These are phyloP conservation scores for Pyrocoelia pectoralis DNA, from an alignment of 2,888 invertebrate species.

Conservation along the genomic window DNA sequence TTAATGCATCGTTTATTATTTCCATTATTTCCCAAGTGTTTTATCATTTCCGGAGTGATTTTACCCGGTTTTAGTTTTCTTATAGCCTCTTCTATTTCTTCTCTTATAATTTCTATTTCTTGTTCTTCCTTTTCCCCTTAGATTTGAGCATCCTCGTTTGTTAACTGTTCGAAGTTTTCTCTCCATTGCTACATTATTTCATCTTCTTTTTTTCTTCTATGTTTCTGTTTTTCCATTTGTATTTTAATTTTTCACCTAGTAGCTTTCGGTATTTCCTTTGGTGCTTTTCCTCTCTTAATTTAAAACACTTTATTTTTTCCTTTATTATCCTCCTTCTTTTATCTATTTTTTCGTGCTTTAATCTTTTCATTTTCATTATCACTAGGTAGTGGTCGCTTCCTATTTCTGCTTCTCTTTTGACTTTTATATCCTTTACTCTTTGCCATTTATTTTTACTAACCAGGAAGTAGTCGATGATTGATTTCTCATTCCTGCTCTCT, in stretches of 20 bases:
- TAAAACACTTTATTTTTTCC: conserved; percentile 18
- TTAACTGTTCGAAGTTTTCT: conserved; percentile 18
- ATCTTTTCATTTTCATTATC: conserved; percentile 2
- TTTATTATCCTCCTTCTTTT: conserved; percentile 15
- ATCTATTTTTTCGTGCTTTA: conserved; percentile 6
- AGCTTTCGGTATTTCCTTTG: conserved; percentile 13
- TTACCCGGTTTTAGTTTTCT: no score
- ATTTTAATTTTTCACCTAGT: conserved; percentile 12
- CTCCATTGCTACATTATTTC: no score
- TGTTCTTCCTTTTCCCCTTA: conserved; percentile 5
- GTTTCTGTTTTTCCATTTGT: conserved; percentile 1
- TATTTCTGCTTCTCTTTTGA: conserved; percentile 9
- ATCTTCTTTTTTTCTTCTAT: conserved; percentile 15
- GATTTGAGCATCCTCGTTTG: conserved; percentile 2
- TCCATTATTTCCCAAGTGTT: no score
- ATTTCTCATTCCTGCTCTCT: background rate
- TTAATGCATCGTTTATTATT: no score
- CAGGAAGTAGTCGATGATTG: conserved; percentile 17
- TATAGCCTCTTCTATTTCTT: no score
- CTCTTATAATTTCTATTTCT: no score
- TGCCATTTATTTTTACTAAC: no score
- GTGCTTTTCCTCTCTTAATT: conserved; percentile 10
- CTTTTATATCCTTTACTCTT: no score
- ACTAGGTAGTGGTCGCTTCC: conserved; percentile 17
- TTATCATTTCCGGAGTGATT: no score